Evolutionary conservation across 2,888 invertebrate species (phyloP), one percentile per base, ranked within the genome.

Genomic region (Drosophila buzzatii): DNA sequence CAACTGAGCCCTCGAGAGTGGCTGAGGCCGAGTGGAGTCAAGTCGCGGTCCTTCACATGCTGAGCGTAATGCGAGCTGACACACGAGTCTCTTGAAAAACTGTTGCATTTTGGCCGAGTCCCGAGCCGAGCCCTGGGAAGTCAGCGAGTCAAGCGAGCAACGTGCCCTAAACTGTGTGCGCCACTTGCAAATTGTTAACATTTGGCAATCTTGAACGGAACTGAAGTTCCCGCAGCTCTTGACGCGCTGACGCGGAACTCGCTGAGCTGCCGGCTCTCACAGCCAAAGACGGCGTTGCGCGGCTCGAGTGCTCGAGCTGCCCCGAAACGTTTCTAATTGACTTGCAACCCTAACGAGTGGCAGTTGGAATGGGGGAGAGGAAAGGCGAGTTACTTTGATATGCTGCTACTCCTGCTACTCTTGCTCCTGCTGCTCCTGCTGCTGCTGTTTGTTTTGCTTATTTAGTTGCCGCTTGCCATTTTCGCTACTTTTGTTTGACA

Each of bases 161-260:
- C 72, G 62, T 60, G 72, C 77, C 70, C 71, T 85, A 85, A 84
- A 83, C 83, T 85, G 80, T 83, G 53, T 52, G 52, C 2, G 49
- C 81, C 88, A 88, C 88, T 85, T 82, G 67, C 72, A 82, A 88
- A 83, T 79, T 85, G 82, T 84, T 84, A 86, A 86, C 80, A 86
- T 86, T 86, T 73, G 79, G 70, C 69, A 61, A 70, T 75, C 61
- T 72, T 42, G 53, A 23, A 23, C 55, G n/a, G 2, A 33, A 45
- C 63, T 53, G 35, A 55, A 59, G 41, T 41, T 53, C 52, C 58
- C 45, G 23, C 44, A 44, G 47, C 53, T 55, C 55, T 59, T 41
- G 27, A 59, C 49, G 33, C 23, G 12, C 20, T 27, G 14, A 14
- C 45, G 27, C 61, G 44, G 18, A 16, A 8, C 35, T 51, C 18